Conservation (phyloP, 2,888 invertebrate species). For the Cheilosia scutellata region DNA sequence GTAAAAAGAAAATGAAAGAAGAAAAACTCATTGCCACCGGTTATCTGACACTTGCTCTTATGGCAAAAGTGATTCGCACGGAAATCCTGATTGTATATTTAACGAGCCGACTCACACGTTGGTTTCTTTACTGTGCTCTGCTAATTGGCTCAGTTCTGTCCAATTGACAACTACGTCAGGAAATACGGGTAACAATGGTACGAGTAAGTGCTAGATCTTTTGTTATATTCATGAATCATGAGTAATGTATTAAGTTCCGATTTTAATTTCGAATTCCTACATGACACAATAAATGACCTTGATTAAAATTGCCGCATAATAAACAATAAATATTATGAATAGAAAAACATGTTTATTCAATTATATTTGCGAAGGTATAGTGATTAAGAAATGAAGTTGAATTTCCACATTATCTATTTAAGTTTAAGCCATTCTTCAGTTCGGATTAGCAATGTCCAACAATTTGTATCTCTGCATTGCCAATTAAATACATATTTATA, state of each 20-base stretch:
- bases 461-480: too few species aligned
- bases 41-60: conserved; percentile 38
- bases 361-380: background rate
- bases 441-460: too few species aligned
- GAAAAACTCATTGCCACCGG: conserved; percentile 50
- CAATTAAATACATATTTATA: too few species aligned
- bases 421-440: too few species aligned
- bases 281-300: conserved; percentile 35
- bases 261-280: conserved; percentile 21
- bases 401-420: conserved; percentile 23
- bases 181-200: conserved; percentile 40
- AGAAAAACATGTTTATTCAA: conserved; percentile 1
- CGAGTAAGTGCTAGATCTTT: conserved; percentile 1
- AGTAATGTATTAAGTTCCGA: conserved; percentile 20
- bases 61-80: conserved; percentile 53
- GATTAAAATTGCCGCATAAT: conserved; percentile 12
- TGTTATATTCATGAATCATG: conserved; percentile 21
- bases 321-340: conserved; percentile 7
- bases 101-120: conserved; percentile 6
- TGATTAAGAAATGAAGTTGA: background rate
- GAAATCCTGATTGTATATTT: conserved; percentile 64
- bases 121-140: conserved; percentile 4
- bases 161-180: conserved; percentile 47
- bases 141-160: conserved; percentile 57
- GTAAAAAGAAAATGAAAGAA: background rate